These are phyloP conservation scores for Platysternon megacephalum DNA, from an alignment of 2,113 vertebrate species.

Conservation along the genomic window DNA sequence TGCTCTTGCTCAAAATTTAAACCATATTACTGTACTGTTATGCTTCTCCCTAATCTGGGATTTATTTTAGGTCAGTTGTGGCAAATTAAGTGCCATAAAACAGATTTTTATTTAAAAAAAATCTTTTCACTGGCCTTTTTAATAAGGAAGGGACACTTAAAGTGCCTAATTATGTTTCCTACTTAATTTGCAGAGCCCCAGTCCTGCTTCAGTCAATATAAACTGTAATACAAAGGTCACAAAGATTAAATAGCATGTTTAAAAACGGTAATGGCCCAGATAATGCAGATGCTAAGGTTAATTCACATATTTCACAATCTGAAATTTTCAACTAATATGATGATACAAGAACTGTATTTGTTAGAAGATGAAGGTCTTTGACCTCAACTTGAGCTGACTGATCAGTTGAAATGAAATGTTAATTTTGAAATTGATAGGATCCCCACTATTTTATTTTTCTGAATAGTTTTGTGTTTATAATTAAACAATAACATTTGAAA, in stretches of 20 bases:
- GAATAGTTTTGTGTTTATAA: slow-evolving; percentile 71
- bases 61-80: slow-evolving; percentile 31
- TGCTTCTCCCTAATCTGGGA: neutral
- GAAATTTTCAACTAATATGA: slow-evolving; percentile 68
- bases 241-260: slow-evolving; percentile 66
- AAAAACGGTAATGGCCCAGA: slow-evolving; percentile 45
- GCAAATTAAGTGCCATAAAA: neutral
- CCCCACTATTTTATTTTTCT: slow-evolving; percentile 59
- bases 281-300: slow-evolving; percentile 43
- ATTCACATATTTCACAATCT: slow-evolving; percentile 67
- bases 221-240: slow-evolving; percentile 63
- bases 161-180: slow-evolving; percentile 5
- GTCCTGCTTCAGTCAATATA: slow-evolving; percentile 1
- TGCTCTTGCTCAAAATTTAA: slow-evolving; percentile 19
- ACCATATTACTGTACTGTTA: neutral
- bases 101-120: neutral
- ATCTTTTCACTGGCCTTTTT: slow-evolving; percentile 18
- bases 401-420: slow-evolving; percentile 85
- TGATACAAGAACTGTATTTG: slow-evolving; percentile 58
- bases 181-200: slow-evolving; percentile 11
- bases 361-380: slow-evolving; percentile 89
- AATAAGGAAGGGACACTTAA: slow-evolving; percentile 24
- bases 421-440: slow-evolving; percentile 83
- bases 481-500: slow-evolving; percentile 66
- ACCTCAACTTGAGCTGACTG: slow-evolving; percentile 88